These are phyloP conservation scores for Rhinoptilus africanus DNA, from an alignment of 2,113 vertebrate species.

Conservation along the genomic window DNA sequence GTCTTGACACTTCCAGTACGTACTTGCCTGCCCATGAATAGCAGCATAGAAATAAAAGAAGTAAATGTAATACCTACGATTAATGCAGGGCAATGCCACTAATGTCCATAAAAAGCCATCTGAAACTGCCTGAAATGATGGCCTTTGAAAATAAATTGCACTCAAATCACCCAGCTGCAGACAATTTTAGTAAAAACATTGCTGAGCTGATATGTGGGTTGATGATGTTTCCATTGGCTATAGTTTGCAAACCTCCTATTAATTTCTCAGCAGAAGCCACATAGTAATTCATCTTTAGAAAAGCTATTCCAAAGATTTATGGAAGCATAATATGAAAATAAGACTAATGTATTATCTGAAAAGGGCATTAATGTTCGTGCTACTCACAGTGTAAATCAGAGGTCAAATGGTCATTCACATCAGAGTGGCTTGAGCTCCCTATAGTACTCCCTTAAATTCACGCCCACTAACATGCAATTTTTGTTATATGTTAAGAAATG, in stretches of 20 bases:
- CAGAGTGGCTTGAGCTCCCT: background rate
- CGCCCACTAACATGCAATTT: background rate
- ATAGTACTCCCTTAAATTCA: background rate
- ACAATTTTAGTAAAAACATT: conserved; percentile 33
- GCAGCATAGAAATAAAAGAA: background rate
- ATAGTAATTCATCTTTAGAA: conserved; percentile 25
- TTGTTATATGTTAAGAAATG: background rate
- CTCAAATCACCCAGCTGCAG: conserved; percentile 44
- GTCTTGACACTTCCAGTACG: background rate
- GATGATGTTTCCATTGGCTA: conserved; percentile 28
- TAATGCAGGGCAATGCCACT: background rate
- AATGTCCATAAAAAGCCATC: background rate
- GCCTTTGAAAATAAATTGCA: conserved; percentile 42
- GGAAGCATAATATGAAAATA: conserved; percentile 41
- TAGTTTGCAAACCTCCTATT: conserved; percentile 42
- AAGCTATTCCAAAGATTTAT: conserved; percentile 47
- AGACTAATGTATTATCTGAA: conserved; percentile 13
- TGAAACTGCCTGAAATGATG: conserved; percentile 48
- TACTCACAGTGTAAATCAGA: background rate
- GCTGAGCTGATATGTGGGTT: conserved; percentile 16
- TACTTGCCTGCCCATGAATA: background rate
- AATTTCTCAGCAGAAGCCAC: conserved; percentile 15
- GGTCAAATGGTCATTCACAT: conserved; percentile 5
- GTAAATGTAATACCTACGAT: background rate
- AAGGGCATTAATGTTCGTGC: background rate